These are phyloP conservation scores for Chlorops oryzae DNA, from an alignment of 1,140 invertebrate species.

Conservation along the genomic window DNA sequence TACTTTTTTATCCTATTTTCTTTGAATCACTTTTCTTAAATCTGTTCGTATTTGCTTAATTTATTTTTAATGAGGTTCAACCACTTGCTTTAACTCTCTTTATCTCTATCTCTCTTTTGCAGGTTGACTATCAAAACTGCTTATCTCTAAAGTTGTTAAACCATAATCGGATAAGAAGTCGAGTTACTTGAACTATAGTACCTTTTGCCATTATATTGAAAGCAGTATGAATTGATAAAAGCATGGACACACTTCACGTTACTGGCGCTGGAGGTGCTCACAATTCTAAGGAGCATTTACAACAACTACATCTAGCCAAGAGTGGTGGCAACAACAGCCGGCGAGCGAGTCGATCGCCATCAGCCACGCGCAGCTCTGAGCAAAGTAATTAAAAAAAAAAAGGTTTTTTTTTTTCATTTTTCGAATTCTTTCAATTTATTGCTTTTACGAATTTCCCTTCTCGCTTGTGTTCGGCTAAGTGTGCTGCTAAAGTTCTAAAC, in stretches of 20 bases:
- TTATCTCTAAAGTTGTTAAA: no score
- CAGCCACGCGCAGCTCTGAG: constrained; percentile 36
- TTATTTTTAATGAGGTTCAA: no score
- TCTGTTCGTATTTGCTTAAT: no score
- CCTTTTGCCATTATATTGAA: no score
- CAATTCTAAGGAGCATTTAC: constrained; percentile 15
- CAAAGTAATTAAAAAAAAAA: constrained; percentile 33
- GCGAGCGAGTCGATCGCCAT: constrained; percentile 39
- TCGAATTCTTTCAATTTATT: not conserved
- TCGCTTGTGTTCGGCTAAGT: not conserved
- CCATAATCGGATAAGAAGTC: no score
- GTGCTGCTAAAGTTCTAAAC: not conserved
- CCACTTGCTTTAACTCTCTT: no score
- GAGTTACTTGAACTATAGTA: no score
- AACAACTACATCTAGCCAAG: constrained; percentile 1
- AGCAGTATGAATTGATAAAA: constrained; percentile 18
- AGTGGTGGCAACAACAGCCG: constrained; percentile 24
- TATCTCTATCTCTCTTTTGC: no score
- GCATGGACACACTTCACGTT: constrained; percentile 33
- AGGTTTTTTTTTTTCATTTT: not conserved
- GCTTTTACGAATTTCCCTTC: not conserved
- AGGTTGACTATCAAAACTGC: no score
- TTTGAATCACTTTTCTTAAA: no score
- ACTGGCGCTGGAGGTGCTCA: constrained; percentile 13
- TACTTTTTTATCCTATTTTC: no score